phyloP scores from a whole-genome alignment of 2,113 vertebrate genomes.

The Mormoops blainvillei region DNA sequence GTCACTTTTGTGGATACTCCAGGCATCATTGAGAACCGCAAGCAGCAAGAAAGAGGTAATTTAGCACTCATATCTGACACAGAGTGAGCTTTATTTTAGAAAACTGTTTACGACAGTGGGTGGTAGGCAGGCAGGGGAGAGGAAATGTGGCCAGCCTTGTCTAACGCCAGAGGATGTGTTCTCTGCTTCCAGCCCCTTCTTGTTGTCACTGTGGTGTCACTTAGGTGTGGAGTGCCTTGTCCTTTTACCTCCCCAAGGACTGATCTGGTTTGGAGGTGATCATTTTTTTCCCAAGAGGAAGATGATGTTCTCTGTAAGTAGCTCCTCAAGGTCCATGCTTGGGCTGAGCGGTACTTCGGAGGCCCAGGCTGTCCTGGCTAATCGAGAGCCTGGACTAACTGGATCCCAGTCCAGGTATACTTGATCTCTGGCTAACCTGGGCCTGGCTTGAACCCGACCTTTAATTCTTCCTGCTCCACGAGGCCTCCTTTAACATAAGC shows the following conservation, averaged over 20 bases:
- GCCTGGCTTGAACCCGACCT: neutral
- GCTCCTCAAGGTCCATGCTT: neutral
- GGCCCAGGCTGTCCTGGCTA: neutral
- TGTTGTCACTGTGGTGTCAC: neutral
- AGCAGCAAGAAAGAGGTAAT: conserved; percentile 98
- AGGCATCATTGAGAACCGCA: conserved; percentile 98
- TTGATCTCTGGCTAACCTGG: neutral
- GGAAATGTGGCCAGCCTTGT: neutral
- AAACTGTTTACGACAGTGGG: neutral
- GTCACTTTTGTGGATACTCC: conserved; percentile 98
- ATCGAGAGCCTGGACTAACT: neutral
- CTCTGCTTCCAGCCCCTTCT: neutral
- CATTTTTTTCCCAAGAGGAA: neutral
- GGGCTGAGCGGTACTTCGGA: neutral
- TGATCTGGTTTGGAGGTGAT: neutral
- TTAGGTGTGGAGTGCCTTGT: neutral
- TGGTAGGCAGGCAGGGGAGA: neutral
- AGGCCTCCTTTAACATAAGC: neutral
- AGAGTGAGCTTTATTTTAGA: neutral
- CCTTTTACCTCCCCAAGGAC: neutral
- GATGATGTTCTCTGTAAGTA: neutral
- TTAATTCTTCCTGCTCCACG: neutral
- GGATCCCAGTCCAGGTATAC: neutral
- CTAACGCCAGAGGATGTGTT: neutral
- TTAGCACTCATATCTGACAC: neutral